Conservation (phyloP, 2,888 invertebrate genomes). For the Merodon equestris region DNA sequence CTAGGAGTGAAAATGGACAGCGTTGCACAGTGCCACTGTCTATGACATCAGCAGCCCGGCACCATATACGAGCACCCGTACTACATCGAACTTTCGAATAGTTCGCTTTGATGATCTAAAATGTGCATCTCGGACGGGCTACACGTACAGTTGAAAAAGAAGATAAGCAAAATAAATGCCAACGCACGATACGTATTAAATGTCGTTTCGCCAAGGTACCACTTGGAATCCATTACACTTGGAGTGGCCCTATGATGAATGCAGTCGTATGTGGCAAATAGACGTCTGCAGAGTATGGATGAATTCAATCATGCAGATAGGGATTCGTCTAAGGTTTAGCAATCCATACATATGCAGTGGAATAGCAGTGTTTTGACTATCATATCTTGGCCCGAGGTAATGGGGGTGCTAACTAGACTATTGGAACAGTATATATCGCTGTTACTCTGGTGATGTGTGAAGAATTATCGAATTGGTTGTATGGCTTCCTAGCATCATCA, state of each 20-base stretch:
- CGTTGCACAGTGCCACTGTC: slow-evolving; percentile 18
- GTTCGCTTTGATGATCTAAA: no score
- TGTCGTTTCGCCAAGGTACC: slow-evolving; percentile 32
- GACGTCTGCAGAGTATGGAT: not conserved
- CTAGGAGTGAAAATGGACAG: slow-evolving; percentile 47
- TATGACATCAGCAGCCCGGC: slow-evolving; percentile 29
- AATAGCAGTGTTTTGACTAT: not conserved
- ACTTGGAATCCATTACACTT: slow-evolving; percentile 41
- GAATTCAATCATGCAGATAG: slow-evolving; percentile 34
- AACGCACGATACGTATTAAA: slow-evolving; percentile 49
- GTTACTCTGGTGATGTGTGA: slow-evolving; percentile 38
- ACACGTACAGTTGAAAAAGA: no score
- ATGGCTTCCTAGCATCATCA: slow-evolving; percentile 57
- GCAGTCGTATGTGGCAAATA: not conserved
- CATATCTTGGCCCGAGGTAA: slow-evolving; percentile 1
- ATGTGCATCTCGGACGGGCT: no score
- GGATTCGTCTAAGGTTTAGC: slow-evolving; percentile 8
- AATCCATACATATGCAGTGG: not conserved
- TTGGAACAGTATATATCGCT: not conserved
- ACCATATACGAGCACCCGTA: not conserved
- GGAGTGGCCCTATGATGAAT: no score
- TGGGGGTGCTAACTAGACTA: not conserved
- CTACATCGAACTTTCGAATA: slow-evolving; percentile 5
- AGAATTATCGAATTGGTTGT: slow-evolving; percentile 45
- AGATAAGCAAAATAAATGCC: slow-evolving; percentile 34